phyloP scores from a whole-genome alignment of 2,797 vertebrate genomes.

The Florisuga fusca region DNA sequence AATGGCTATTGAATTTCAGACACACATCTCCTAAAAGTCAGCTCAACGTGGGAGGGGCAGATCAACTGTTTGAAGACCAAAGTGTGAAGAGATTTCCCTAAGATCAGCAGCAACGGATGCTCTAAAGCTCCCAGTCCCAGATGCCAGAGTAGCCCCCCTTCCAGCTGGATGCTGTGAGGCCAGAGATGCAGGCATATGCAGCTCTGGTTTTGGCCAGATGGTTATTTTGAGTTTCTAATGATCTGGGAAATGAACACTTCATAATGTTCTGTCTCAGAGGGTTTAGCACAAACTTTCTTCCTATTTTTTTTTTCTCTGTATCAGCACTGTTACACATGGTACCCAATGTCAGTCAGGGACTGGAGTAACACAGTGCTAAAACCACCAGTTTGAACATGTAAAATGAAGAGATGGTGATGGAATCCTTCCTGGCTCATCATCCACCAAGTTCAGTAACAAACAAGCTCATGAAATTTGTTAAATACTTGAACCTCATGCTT shows the following conservation, averaged over 20 bases:
- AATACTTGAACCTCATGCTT: neutral
- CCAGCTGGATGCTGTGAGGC: neutral
- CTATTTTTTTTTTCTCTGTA: neutral
- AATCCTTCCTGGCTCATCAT: neutral
- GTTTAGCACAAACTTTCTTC: constrained; percentile 17
- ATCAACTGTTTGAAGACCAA: neutral
- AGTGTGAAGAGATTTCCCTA: neutral
- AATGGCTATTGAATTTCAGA: neutral
- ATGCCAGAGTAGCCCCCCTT: neutral
- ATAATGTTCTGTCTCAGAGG: constrained; percentile 1
- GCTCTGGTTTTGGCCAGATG: constrained; percentile 36
- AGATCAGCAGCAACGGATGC: neutral
- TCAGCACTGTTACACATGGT: neutral
- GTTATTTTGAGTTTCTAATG: constrained; percentile 42
- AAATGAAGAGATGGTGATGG: neutral
- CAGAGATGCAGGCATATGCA: neutral
- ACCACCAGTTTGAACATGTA: rapidly evolving
- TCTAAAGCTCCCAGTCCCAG: neutral
- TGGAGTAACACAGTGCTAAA: neutral
- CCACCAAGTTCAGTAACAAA: neutral
- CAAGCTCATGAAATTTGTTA: neutral
- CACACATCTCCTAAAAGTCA: neutral
- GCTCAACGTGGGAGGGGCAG: neutral
- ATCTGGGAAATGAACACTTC: constrained; percentile 47
- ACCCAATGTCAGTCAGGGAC: neutral